A percentile compares a stretch with the other conserved stretches of the same genome.
Evolutionary conservation across 2,113 vertebrate genomes (phyloP).

Genomic region (Galeopterus variegatus): DNA sequence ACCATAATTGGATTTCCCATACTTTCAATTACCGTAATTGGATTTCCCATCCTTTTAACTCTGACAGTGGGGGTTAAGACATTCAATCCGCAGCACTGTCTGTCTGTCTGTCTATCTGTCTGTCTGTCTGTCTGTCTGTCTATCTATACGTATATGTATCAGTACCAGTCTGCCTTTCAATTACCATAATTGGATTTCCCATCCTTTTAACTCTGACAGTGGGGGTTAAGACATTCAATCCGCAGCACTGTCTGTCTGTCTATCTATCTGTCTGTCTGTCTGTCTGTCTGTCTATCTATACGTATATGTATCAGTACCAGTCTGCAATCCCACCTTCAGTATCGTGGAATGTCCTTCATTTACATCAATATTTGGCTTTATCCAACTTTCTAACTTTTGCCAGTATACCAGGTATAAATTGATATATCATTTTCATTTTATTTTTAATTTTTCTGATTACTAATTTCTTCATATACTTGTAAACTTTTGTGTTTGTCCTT

Average conservation of each 20-base stretch:
- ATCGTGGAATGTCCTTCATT: no score
- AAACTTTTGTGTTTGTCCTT: neutral
- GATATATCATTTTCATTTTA: neutral
- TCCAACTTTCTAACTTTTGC: neutral
- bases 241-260: neutral
- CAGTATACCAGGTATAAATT: neutral
- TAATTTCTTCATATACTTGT: neutral
- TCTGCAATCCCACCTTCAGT: rapidly evolving
- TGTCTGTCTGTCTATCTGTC: neutral
- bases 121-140: neutral
- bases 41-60: no score
- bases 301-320: neutral
- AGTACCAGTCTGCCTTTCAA: no score
- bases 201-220: no score
- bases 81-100: no score
- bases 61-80: no score
- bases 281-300: neutral
- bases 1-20: no score
- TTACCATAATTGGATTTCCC: no score
- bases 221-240: no score
- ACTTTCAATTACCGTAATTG: no score
- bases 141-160: no score
- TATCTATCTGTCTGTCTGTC: neutral
- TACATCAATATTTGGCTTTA: neutral
- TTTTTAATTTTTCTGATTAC: neutral